Evolutionary conservation across 1,140 invertebrate species (phyloP), one percentile per base, ranked within the genome.

Genomic region (Goniozus legneri): DNA sequence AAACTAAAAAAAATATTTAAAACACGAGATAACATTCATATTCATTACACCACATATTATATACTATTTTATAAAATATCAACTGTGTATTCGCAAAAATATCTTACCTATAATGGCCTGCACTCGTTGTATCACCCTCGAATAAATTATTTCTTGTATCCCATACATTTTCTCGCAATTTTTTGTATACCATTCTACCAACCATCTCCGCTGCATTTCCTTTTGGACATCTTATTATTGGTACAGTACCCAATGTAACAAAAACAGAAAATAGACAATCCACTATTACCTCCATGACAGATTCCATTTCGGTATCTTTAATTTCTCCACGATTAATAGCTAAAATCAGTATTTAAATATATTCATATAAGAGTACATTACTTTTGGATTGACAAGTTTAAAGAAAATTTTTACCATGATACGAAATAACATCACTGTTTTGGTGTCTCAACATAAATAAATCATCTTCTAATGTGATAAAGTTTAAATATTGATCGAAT

Each of bases 161-260:
- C 79, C 94, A 88, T 3, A 99, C 77, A 79, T 98, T 99, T 69
- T 99, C 95, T 35, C 94, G 76, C 16, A 99, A 78, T 76, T 98
- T 98, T 73, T 98, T 97, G 62, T 99, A 93, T 38, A 99, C 78
- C 76, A 96, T 97, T 75, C 93, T 89, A 2, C 92, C 94, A 1
- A 99, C 94, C 88, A 96, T 94, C 80, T 98, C 95, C 2, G 97
- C 96, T 8, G 97, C 96, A 80, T 97, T 98, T 21, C 94, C 94
- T 72, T 88, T 86, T 4, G 92, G 92, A 77, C 92, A 92, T 47
- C 95, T 80, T 58, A 99, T 99, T 34, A 99, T 90, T 8, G 97
- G 97, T 22, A 98, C 89, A 61, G 89, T 89, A 54, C 91, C 89
- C 52, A 97, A 73, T 46, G 95, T 98, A 3, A 97, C 95, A 81